phyloP scores from a whole-genome alignment of 2,888 invertebrate genomes.

The Vesta saturnalis region DNA sequence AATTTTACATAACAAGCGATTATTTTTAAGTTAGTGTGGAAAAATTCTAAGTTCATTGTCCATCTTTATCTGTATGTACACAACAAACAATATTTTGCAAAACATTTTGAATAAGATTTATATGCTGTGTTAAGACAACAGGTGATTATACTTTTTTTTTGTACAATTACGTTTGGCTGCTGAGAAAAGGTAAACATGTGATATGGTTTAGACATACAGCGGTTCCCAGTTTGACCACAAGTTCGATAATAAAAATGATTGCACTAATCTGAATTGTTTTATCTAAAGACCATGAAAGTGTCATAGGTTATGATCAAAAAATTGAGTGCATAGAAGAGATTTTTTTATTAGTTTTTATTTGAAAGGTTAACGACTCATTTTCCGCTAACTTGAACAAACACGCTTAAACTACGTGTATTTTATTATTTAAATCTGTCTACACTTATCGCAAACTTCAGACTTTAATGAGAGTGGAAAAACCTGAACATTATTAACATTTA shows the following conservation, averaged over 20 bases:
- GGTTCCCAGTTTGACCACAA: too few relatives aligned
- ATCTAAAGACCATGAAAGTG: too few relatives aligned
- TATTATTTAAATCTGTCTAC: slow-evolving; percentile 11
- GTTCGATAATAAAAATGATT: too few relatives aligned
- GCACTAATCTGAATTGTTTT: too few relatives aligned
- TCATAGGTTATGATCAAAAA: not conserved
- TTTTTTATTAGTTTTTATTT: not conserved
- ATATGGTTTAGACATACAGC: too few relatives aligned
- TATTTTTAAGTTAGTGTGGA: not conserved
- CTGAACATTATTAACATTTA: slow-evolving; percentile 9
- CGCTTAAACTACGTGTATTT: slow-evolving; percentile 24
- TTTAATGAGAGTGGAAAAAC: slow-evolving; percentile 15
- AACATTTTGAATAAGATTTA: not conserved
- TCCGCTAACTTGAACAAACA: slow-evolving; percentile 19
- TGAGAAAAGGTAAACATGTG: too few relatives aligned
- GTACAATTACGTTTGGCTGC: not conserved
- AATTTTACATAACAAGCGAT: not conserved
- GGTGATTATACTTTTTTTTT: not conserved
- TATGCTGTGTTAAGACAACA: not conserved
- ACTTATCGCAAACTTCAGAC: slow-evolving; percentile 9
- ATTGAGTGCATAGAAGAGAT: too few relatives aligned
- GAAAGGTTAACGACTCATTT: slow-evolving; percentile 25
- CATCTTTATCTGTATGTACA: not conserved
- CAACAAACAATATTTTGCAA: slow-evolving; percentile 4
- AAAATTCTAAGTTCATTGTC: slow-evolving; percentile 3